Evolutionary conservation across 2,888 invertebrate genomes (phyloP).

Genomic region (Chirona hameri): DNA sequence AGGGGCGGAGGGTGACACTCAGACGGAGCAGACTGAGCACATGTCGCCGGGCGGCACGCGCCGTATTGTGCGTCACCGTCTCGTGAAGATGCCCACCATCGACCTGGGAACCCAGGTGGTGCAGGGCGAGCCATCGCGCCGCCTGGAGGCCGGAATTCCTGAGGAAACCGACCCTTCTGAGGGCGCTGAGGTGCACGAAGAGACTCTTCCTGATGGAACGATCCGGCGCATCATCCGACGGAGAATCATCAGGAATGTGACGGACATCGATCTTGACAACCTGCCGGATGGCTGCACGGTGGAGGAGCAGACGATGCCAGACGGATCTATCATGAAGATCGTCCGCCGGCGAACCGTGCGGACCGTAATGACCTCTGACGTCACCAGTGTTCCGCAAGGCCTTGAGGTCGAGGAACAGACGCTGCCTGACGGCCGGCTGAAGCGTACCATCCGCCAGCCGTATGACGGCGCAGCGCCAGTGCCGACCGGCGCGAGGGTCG

Average conservation of each 20-base stretch:
- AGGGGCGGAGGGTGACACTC: background rate
- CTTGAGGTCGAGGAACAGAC: slow-evolving; percentile 22
- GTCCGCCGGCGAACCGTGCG: slow-evolving; percentile 1
- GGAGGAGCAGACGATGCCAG: background rate
- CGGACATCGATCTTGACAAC: slow-evolving; percentile 23
- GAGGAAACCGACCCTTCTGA: background rate
- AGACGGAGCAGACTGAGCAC: background rate
- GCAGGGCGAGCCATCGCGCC: background rate
- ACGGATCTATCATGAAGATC: background rate
- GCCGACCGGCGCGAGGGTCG: background rate
- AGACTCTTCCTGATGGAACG: background rate
- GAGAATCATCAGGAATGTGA: background rate
- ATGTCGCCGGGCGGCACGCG: background rate
- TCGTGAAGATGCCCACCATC: slow-evolving; percentile 1
- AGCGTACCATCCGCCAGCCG: background rate
- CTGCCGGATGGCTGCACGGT: slow-evolving; percentile 2
- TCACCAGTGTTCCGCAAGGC: slow-evolving; percentile 12
- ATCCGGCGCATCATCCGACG: slow-evolving; percentile 5
- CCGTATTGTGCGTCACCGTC: background rate
- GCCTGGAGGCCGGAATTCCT: background rate
- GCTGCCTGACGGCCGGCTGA: background rate
- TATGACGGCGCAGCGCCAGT: background rate
- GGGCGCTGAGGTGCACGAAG: background rate
- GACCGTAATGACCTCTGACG: slow-evolving; percentile 11
- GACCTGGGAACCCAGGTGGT: background rate